Base-by-base conservation (phyloP, 2,888 invertebrate genomes). In the Cerceris ruficornis region DNA sequence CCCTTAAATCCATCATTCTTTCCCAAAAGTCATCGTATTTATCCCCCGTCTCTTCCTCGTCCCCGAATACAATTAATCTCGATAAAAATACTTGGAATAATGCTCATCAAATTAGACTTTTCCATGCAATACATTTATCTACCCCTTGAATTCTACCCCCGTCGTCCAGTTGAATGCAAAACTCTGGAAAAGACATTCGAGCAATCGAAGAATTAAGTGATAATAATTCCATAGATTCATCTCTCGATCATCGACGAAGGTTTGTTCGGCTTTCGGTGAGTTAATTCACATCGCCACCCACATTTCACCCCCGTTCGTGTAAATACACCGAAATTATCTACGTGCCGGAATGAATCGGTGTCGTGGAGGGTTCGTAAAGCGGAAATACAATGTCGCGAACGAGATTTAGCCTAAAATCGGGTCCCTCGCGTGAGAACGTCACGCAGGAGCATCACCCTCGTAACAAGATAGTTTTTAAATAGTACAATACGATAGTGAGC, bases 401-500 rank as follows among this genome's bases (percentile, higher is more conserved):
- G 69, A 70, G 68, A 67, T 52, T 39, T 70, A 83, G 84, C 83
- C 84, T 83, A 83, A n/a, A 81, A 41, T 17, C 50, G 65, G 60
- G 65, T 67, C 66, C 76, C 80, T 76, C 28, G 73, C 60, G 66
- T 71, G 64, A 68, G 17, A 59, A 68, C 28, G 2, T 28, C 28
- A 58, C 52, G 69, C 72, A 72, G 49, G 60, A 54, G 57, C 61
- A 62, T 61, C 71, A 39, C 54, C 69, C 69, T 73, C 75, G 72
- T 61, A 66, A 71, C 70, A 67, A 75, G 59, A 66, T 72, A 82
- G 71, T 72, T 77, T 81, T 76, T 79, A 71, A 70, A 77, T 75
- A 77, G 77, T 78, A 82, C 77, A 78, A 76, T 77, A 83, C 69
- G 67, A 78, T 79, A 81, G 66, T 57, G 66, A 74, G 59, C 50